Conservation (phyloP, 2,888 invertebrate species). For the Drosophila putrida region DNA sequence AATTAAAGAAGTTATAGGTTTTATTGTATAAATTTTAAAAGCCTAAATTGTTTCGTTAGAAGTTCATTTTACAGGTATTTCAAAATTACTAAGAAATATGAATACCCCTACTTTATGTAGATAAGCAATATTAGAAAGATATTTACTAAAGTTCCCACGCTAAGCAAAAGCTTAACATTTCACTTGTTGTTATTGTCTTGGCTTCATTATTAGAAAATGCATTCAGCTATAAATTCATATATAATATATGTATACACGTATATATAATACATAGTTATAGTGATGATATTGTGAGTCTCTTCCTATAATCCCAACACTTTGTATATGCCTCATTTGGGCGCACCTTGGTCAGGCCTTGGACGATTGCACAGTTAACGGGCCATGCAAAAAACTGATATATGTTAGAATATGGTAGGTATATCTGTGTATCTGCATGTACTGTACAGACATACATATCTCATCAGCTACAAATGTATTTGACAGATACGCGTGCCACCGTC, state of each 20-base stretch:
- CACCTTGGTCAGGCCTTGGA: conserved; percentile 49
- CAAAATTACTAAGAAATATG: not conserved
- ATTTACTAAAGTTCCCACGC: conserved; percentile 59
- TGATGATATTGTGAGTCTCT: not conserved
- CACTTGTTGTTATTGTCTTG: conserved; percentile 31
- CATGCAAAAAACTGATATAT: conserved; percentile 42
- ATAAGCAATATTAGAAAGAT: conserved; percentile 11
- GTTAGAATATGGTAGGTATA: not conserved
- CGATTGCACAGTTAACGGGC: conserved; percentile 66
- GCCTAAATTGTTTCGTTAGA: no score
- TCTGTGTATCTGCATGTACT: not conserved
- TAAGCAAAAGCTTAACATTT: conserved; percentile 37
- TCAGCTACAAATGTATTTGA: conserved; percentile 51
- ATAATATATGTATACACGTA: not conserved
- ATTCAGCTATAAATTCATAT: not conserved
- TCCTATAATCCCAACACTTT: conserved; percentile 1
- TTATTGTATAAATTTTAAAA: no score
- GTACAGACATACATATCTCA: conserved; percentile 26
- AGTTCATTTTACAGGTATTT: not conserved
- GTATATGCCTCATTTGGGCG: conserved; percentile 32
- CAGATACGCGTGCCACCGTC: conserved; percentile 52
- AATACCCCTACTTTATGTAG: conserved; percentile 4
- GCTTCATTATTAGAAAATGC: conserved; percentile 56
- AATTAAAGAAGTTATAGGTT: no score
- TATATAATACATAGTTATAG: not conserved